Percentiles rank a stretch among this genome's conserved stretches.
Conservation (phyloP, 2,888 invertebrate genomes). For the Alloscopus bannaensis region DNA sequence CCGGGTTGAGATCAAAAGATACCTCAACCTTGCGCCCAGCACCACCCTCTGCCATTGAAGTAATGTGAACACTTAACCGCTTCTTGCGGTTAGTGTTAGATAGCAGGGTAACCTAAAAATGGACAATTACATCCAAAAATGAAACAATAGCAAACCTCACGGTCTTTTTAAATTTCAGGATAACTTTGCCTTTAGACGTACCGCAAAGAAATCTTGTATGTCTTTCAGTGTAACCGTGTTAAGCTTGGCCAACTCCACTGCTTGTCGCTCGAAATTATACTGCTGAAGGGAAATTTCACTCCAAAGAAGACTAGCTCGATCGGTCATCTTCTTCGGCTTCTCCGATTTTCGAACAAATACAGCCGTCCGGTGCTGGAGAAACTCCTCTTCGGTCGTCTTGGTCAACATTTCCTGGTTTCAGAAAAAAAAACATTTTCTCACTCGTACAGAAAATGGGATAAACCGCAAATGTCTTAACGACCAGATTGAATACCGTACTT, state of each 20-base stretch:
- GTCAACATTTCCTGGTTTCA: slow-evolving; percentile 82
- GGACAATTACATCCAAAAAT: neutral
- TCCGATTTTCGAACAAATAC: slow-evolving; percentile 89
- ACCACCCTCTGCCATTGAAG: slow-evolving; percentile 83
- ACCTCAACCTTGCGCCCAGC: slow-evolving; percentile 76
- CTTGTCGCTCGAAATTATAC: slow-evolving; percentile 93
- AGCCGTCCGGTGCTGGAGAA: slow-evolving; percentile 87
- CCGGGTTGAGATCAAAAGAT: slow-evolving; percentile 9
- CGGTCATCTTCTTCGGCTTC: slow-evolving; percentile 90
- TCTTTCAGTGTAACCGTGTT: slow-evolving; percentile 87
- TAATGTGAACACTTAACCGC: slow-evolving; percentile 85
- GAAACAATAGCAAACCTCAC: neutral
- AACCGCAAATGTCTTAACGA: too few species aligned
- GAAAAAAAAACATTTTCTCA: too few species aligned
- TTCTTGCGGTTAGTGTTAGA: slow-evolving; percentile 80
- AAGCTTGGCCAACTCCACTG: slow-evolving; percentile 89
- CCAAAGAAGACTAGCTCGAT: slow-evolving; percentile 86
- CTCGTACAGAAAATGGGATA: too few species aligned
- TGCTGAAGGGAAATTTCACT: slow-evolving; percentile 89
- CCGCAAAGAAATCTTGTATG: slow-evolving; percentile 87
- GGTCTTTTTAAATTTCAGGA: too few species aligned
- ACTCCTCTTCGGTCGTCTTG: slow-evolving; percentile 87
- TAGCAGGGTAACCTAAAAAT: slow-evolving; percentile 81
- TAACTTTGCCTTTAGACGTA: too few species aligned
- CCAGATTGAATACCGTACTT: slow-evolving; percentile 82